A percentile compares a stretch with the other conserved stretches of the same genome.
Conservation (phyloP, 1,140 invertebrate species). For the Onthophagus taurus region DNA sequence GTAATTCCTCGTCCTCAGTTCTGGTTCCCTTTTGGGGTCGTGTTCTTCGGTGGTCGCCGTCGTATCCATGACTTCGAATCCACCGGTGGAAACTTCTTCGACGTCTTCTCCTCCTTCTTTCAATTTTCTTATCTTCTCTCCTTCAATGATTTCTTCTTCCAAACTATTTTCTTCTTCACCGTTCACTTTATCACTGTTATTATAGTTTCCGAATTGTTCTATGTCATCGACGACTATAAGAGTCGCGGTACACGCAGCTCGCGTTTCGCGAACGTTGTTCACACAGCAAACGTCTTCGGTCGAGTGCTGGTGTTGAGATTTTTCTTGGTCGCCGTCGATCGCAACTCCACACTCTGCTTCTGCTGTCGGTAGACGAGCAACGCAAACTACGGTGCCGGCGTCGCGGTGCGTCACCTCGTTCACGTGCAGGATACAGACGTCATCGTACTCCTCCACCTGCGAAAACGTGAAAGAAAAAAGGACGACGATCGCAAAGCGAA, state of each 20-base stretch:
- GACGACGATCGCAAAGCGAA: not conserved
- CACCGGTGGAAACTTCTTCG: slow-evolving; percentile 18
- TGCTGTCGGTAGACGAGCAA: slow-evolving; percentile 21
- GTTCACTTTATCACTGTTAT: too few relatives aligned
- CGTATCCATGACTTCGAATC: slow-evolving; percentile 6
- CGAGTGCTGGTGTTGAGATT: not conserved
- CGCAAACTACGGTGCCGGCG: slow-evolving; percentile 42
- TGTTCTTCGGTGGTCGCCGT: too few relatives aligned
- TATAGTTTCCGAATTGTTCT: too few relatives aligned
- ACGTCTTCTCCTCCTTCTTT: slow-evolving; percentile 11
- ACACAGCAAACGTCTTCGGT: slow-evolving; percentile 3
- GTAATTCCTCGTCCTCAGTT: too few relatives aligned
- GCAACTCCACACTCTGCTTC: too few relatives aligned
- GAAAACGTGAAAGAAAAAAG: slow-evolving; percentile 6
- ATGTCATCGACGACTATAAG: too few relatives aligned
- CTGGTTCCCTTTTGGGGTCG: not conserved
- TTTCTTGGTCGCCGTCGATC: slow-evolving; percentile 5
- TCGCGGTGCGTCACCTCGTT: slow-evolving; percentile 40
- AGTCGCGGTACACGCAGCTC: not conserved
- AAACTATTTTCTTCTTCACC: too few relatives aligned
- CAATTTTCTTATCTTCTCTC: too few relatives aligned
- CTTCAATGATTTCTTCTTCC: too few relatives aligned
- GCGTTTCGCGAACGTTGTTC: slow-evolving; percentile 6
- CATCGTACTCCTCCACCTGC: slow-evolving; percentile 43
- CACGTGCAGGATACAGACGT: slow-evolving; percentile 46